A percentile compares a stretch with the other conserved stretches of the same genome.
phyloP scores from a whole-genome alignment of 2,113 vertebrate species.

The Dipodomys stephensi region DNA sequence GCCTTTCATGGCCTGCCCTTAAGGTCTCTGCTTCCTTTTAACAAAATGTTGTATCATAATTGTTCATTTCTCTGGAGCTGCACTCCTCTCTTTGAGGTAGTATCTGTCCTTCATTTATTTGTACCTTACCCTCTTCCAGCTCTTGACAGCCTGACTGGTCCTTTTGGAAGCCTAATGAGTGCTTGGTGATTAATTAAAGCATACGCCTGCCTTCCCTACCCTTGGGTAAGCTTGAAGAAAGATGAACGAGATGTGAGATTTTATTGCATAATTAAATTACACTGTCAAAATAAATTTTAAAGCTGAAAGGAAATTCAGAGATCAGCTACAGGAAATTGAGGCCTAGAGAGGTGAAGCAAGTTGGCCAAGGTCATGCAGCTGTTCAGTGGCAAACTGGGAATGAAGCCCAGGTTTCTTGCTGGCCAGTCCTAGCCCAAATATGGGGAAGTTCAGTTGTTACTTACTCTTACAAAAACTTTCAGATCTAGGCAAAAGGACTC shows the following conservation, averaged over 20 bases:
- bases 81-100: neutral
- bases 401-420: slow-evolving; percentile 40
- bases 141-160: neutral
- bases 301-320: slow-evolving; percentile 78
- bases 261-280: slow-evolving; percentile 77
- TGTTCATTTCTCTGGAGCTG: neutral
- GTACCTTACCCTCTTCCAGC: neutral
- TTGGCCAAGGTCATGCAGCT: slow-evolving; percentile 75
- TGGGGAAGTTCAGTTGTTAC: slow-evolving; percentile 6
- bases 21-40: neutral
- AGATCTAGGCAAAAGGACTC: slow-evolving; percentile 47
- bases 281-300: slow-evolving; percentile 77
- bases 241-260: slow-evolving; percentile 70
- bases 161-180: neutral
- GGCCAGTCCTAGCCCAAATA: slow-evolving; percentile 45
- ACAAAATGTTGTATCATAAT: neutral
- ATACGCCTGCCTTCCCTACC: neutral
- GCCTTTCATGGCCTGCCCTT: neutral
- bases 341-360: slow-evolving; percentile 68
- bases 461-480: slow-evolving; percentile 28
- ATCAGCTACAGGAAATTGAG: slow-evolving; percentile 80
- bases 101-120: neutral
- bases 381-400: slow-evolving; percentile 69
- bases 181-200: neutral
- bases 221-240: slow-evolving; percentile 49